Base-by-base conservation (phyloP, 2,888 invertebrate genomes). In the Melieria picta region DNA sequence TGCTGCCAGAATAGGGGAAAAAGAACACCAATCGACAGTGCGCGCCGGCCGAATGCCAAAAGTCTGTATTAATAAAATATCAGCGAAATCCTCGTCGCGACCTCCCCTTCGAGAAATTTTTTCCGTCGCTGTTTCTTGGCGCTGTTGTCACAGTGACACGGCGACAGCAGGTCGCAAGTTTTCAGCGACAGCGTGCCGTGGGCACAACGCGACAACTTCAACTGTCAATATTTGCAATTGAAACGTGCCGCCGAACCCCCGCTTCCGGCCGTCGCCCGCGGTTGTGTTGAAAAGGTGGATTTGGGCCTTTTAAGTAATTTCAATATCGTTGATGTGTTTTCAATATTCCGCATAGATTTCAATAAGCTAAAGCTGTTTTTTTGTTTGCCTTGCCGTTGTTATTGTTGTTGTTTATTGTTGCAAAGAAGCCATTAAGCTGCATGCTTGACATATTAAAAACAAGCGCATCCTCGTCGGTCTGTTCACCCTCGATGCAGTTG, bases 371-470 rank as follows among this genome's bases (percentile, higher is more conserved):
- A 60, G n/a, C 42, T 13, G 43, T 43, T 58, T 50, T 67, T 16
- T 65, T 56, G 7, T 13, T 6, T 60, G 60, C 60, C 61, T 67
- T 67, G 50, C 52, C 60, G 45, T 62, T 62, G 48, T 47, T 47
- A 30, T 47, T 62, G 48, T 46, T 56, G 57, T 56, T 56, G 57
- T 60, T 62, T 16, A 60, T 60, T 50, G 50, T 67, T 50, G 60
- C 61, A 50, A 61, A 67, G 69, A 70, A 70, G 70, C 70, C 70
- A 70, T 70, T 70, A 70, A 70, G 70, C 70, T 70, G 65, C 70
- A 70, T 70, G 70, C 70, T 64, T 70, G 64, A 64, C 70, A 70
- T 70, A 70, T 70, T 70, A 70, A 64, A 70, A 65, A 64, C 70
- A 70, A 70, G 48, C 47, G 46, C 52, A 52, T 30, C 30, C 30